Percentiles rank a stretch among this genome's conserved stretches.
These are phyloP conservation scores for Daphoenositta chrysoptera DNA, from an alignment of 2,113 vertebrate genomes.

Conservation along the genomic window DNA sequence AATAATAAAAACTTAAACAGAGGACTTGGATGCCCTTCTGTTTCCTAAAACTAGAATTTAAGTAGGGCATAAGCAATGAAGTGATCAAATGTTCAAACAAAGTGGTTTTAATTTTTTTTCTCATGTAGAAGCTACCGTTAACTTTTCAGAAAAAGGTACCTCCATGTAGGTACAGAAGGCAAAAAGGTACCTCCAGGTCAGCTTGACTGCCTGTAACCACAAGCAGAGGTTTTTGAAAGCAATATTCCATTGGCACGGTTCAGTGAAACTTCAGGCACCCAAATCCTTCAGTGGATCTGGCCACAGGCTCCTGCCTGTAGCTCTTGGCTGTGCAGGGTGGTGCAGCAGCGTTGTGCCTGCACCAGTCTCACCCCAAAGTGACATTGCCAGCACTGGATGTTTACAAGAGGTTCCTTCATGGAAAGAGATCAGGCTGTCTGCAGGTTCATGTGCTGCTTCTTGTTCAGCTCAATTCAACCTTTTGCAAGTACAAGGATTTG, in stretches of 20 bases:
- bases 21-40: background rate
- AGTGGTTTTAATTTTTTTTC: rapidly evolving
- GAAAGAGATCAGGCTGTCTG: background rate
- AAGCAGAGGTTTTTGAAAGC: background rate
- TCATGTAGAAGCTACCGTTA: background rate
- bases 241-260: background rate
- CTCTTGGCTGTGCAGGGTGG: background rate
- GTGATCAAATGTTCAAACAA: background rate
- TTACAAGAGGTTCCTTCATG: background rate
- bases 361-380: background rate
- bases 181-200: background rate
- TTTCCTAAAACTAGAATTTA: background rate
- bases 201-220: background rate
- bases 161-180: background rate
- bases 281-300: background rate
- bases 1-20: background rate
- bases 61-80: background rate
- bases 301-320: rapidly evolving
- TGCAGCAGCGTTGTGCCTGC: background rate
- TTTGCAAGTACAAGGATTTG: background rate
- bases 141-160: background rate
- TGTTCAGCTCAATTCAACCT: background rate
- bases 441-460: background rate
- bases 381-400: rapidly evolving
- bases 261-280: background rate